phyloP scores from a whole-genome alignment of 2,888 invertebrate species.

The Megaustenia siamemsis region DNA sequence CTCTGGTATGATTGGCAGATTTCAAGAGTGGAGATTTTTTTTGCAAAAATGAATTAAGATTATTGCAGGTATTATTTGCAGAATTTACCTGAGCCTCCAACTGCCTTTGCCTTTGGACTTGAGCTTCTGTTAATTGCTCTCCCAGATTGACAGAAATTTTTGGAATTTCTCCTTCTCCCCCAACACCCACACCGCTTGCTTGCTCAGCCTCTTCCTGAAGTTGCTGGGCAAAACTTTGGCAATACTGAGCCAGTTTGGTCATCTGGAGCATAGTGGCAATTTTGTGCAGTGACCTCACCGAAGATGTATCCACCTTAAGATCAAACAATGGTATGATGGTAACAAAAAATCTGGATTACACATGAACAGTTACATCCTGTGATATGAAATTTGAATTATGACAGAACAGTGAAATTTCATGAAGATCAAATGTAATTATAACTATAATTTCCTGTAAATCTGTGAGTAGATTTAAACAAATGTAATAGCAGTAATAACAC shows the following conservation, averaged over 20 bases:
- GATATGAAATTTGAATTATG: no score
- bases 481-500: no score
- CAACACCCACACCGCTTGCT: slow-evolving; percentile 23
- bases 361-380: no score
- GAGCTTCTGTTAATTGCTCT: slow-evolving; percentile 36
- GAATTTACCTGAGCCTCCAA: slow-evolving; percentile 48
- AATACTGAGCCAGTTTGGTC: slow-evolving; percentile 57
- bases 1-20: no score
- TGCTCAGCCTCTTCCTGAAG: slow-evolving; percentile 50
- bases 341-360: neutral
- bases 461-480: no score
- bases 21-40: no score
- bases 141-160: slow-evolving; percentile 56
- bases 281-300: slow-evolving; percentile 55
- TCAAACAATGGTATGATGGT: neutral
- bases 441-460: no score
- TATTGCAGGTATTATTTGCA: neutral
- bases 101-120: slow-evolving; percentile 41
- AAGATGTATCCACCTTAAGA: slow-evolving; percentile 50
- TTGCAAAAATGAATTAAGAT: no score
- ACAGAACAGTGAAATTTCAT: no score
- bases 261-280: slow-evolving; percentile 60
- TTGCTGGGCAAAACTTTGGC: slow-evolving; percentile 57
- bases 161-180: slow-evolving; percentile 38
- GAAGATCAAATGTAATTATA: no score